phyloP scores from a whole-genome alignment of 2,113 vertebrate species.

The Macaca fascicularis region T2T-MFA8v1.1 NC_088378.1:82113501-82114000 shows the following conservation, averaged over 20 bases:
- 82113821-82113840: constrained; percentile 21
- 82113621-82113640: constrained; percentile 80
- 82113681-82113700: constrained; percentile 83
- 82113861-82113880: constrained; percentile 26
- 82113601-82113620: constrained; percentile 82
- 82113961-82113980: neutral
- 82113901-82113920: constrained; percentile 3
- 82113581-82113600: constrained; percentile 80
- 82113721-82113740: constrained; percentile 81
- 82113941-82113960: neutral
- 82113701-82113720: constrained; percentile 81
- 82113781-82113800: constrained; percentile 79
- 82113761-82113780: constrained; percentile 80
- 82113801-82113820: constrained; percentile 63
- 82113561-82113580: constrained; percentile 77
- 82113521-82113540: constrained; percentile 79
- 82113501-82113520: constrained; percentile 78
- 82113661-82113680: constrained; percentile 81
- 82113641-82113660: constrained; percentile 80
- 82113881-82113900: neutral
- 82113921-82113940: neutral
- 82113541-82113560: constrained; percentile 80
- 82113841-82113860: neutral
- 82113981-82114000: neutral
- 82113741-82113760: constrained; percentile 81